Evolutionary conservation across 2,113 vertebrate genomes (phyloP).

Genomic region (Hippoglossus stenolepis): DNA sequence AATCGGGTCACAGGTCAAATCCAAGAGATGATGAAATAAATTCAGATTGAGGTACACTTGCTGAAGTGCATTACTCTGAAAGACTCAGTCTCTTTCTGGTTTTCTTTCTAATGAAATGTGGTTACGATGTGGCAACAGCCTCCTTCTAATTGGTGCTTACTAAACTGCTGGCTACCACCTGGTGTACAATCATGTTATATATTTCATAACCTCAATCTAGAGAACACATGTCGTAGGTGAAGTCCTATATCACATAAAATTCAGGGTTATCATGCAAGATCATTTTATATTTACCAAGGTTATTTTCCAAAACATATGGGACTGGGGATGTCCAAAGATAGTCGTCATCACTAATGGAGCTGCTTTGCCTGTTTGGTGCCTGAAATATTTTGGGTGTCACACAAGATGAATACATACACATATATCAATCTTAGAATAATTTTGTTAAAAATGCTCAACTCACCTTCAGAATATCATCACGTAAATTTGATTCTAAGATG

Average conservation of each 20-base stretch:
- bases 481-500: accelerated
- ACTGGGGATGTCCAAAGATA: slow-evolving; percentile 13
- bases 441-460: background rate
- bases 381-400: background rate
- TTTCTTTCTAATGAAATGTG: background rate
- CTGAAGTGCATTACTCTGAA: background rate
- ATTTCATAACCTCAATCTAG: background rate
- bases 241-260: background rate
- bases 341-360: background rate
- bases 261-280: accelerated
- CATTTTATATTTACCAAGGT: slow-evolving; percentile 48
- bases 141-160: background rate
- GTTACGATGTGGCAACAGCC: background rate
- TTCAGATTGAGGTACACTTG: background rate
- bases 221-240: no score
- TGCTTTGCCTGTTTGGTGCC: background rate
- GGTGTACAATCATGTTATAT: background rate
- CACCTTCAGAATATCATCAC: slow-evolving; percentile 56
- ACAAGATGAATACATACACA: background rate
- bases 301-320: slow-evolving; percentile 40
- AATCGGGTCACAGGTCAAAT: background rate
- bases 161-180: background rate
- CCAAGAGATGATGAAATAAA: slow-evolving; percentile 4
- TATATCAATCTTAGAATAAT: background rate
- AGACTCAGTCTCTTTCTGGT: background rate